Base-by-base conservation (phyloP, 2,797 vertebrate species). In the Leuciscus waleckii region DNA sequence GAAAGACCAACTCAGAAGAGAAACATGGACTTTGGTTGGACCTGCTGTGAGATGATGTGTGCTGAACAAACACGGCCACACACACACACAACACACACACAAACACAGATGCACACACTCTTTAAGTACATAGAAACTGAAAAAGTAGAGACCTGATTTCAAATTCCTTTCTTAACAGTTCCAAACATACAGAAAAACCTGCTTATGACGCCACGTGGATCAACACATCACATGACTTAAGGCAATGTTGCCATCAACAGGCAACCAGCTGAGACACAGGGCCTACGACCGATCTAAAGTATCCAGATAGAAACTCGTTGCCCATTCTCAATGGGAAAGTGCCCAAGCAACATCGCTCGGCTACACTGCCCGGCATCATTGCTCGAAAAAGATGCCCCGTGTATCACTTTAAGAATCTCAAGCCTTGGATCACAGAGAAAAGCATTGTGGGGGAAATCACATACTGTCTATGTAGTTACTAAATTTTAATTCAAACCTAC, bases 31-130 rank as follows among this genome's bases (percentile, higher is more conserved):
- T 76, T 80, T 71, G 56, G 29, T 3, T 46, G 17, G 70, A 21
- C 39, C 67, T 82, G 58, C 49, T 82, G 43, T 78, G 68, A 58
- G 32, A 35, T 63, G n/a, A 7, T 87, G 81, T 71, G 81, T 79
- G 74, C 71, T 63, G 13, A 88, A 87, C 77, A 83, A 90, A 88
- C 77, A 85, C 7, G 26, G 61, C 87, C 84, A 74, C n/a, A 41
- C 41, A 70, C 54, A 81, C 26, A 81, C 26, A 87, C 29, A 82
- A 70, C 54, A 81, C 26, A 81, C 26, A 87, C 29, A 82, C 35
- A 79, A 67, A 81, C 80, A 39, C 3, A 54, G 39, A 73, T 29
- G 23, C 3, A 32, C 14, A 84, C 46, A 68, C 61, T 49, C 7
- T 71, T 46, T 86, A 85, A 75, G 70, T 21, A 83, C 67, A 85